These are phyloP conservation scores for Darevskia nairensis DNA, from an alignment of 2,797 vertebrate species.

Conservation along the genomic window DNA sequence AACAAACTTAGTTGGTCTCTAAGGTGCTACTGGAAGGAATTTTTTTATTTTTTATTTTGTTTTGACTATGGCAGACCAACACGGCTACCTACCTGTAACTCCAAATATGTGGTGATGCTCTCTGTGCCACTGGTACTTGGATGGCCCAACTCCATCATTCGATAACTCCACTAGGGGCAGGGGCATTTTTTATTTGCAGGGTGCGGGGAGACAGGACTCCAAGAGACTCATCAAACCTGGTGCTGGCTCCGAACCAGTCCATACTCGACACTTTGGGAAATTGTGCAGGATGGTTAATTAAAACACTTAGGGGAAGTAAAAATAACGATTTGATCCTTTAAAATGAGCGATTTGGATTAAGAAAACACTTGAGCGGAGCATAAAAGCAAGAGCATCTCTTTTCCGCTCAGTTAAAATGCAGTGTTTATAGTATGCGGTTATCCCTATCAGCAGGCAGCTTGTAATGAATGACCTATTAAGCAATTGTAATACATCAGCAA, in stretches of 20 bases:
- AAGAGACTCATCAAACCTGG: too few species aligned
- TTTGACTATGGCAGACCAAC: too few species aligned
- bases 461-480: constrained; percentile 44
- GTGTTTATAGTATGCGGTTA: background rate
- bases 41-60: too few species aligned
- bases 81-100: too few species aligned
- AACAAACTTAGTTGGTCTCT: too few species aligned
- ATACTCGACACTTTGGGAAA: background rate
- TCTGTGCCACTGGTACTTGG: too few species aligned
- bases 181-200: too few species aligned
- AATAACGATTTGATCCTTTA: background rate
- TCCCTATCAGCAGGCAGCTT: constrained; percentile 34
- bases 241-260: background rate
- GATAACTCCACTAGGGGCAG: too few species aligned
- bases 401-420: constrained; percentile 13
- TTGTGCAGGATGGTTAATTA: background rate
- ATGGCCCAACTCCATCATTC: too few species aligned
- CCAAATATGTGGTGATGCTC: too few species aligned
- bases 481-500: constrained; percentile 38
- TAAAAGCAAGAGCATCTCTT: constrained; percentile 1
- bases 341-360: background rate
- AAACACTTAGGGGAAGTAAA: constrained; percentile 18
- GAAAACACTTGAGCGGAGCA: constrained; percentile 10
- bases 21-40: too few species aligned
- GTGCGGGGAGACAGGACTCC: too few species aligned